A percentile compares a stretch with the other conserved stretches of the same genome.
phyloP scores from a whole-genome alignment of 1,140 invertebrate genomes.

The Stenopsyche tienmushanensis region DNA sequence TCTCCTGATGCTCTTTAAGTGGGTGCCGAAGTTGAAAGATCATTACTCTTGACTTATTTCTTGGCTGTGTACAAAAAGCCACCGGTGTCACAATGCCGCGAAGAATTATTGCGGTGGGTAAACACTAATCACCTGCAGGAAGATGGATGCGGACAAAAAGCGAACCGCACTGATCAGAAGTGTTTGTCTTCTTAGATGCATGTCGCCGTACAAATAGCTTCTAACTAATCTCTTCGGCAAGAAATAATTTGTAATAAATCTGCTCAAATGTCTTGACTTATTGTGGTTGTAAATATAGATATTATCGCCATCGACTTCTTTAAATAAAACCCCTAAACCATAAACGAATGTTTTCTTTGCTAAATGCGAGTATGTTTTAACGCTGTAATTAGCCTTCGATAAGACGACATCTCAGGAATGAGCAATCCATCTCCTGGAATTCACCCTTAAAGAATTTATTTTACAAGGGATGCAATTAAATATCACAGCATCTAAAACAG shows the following conservation, averaged over 20 bases:
- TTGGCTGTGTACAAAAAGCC: not conserved
- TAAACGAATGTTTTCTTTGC: too few relatives aligned
- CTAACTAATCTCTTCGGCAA: constrained; percentile 9
- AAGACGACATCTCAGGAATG: too few relatives aligned
- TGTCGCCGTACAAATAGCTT: constrained; percentile 7
- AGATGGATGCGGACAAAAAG: constrained; percentile 9
- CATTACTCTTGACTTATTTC: not conserved
- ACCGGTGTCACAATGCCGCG: not conserved
- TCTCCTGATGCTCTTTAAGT: too few relatives aligned
- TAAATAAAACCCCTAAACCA: too few relatives aligned
- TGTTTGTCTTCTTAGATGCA: constrained; percentile 18
- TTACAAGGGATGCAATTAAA: too few relatives aligned
- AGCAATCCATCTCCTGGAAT: too few relatives aligned
- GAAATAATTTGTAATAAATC: constrained; percentile 18
- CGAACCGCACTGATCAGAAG: constrained; percentile 1
- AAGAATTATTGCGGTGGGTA: not conserved
- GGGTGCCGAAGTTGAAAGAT: too few relatives aligned
- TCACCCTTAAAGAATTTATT: too few relatives aligned
- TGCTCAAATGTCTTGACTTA: constrained; percentile 7
- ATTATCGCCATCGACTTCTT: constrained; percentile 12
- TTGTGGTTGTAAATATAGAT: constrained; percentile 18
- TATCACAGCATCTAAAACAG: too few relatives aligned
- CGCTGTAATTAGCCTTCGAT: too few relatives aligned
- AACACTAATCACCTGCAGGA: not conserved
- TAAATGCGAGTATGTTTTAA: too few relatives aligned